phyloP scores from a whole-genome alignment of 2,113 vertebrate genomes.

The Alligator mississippiensis region DNA sequence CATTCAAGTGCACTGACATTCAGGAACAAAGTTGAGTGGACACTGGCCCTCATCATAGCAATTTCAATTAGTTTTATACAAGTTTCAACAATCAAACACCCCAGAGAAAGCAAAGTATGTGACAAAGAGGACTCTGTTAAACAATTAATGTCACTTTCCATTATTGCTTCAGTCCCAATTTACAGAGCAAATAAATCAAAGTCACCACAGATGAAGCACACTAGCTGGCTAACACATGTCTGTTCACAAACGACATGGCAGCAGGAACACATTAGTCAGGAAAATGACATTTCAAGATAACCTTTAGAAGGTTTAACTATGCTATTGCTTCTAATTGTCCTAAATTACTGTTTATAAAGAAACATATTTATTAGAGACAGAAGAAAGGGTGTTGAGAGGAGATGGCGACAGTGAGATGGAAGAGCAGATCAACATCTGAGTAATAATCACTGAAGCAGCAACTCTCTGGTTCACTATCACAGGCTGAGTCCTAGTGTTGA shows the following conservation, averaged over 20 bases:
- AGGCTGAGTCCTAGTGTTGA: constrained; percentile 38
- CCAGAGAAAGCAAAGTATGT: constrained; percentile 83
- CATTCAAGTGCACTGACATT: constrained; percentile 48
- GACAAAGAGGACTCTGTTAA: constrained; percentile 85
- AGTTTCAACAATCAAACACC: constrained; percentile 83
- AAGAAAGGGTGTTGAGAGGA: neutral
- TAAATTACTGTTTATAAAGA: constrained; percentile 70
- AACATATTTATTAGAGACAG: constrained; percentile 50
- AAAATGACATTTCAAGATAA: constrained; percentile 75
- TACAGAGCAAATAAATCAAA: constrained; percentile 95
- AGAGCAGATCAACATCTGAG: neutral
- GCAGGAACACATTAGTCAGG: constrained; percentile 70
- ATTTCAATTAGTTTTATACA: constrained; percentile 83
- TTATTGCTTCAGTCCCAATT: constrained; percentile 90
- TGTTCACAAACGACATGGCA: constrained; percentile 83
- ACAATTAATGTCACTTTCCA: constrained; percentile 94
- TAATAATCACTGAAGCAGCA: constrained; percentile 52
- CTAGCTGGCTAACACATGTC: constrained; percentile 81
- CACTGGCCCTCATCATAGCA: constrained; percentile 78
- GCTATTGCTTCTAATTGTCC: constrained; percentile 58
- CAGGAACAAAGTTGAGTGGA: constrained; percentile 69
- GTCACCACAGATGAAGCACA: constrained; percentile 79
- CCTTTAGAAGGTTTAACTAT: constrained; percentile 67
- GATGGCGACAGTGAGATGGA: neutral
- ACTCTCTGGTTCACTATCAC: neutral